Base-by-base conservation (phyloP, 2,797 vertebrate genomes). In the Heteromormyrus szaboi region DNA sequence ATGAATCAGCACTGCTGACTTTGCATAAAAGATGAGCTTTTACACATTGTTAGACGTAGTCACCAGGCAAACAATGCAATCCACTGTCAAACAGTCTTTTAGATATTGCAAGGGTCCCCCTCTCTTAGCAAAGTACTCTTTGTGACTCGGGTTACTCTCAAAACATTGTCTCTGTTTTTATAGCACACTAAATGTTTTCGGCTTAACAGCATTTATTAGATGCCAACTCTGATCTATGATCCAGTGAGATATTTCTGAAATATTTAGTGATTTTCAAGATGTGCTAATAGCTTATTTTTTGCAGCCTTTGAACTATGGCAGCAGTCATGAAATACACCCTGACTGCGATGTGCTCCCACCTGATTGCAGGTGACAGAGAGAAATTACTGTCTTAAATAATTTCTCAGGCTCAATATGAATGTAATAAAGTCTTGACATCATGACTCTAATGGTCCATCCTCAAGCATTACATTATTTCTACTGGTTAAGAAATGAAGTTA, bases 201-300 rank as follows among this genome's bases (percentile, higher is more conserved):
- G 95, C 94, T 3, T 85, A 93, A 94, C 89, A 89, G 93, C 94
- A 92, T 95, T 96, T 95, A 95, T 91, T 91, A 94, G 37, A 92
- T 95, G 96, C 93, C 95, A 95, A 54, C 88, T 95, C 93, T 92
- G 94, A 93, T 96, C 95, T 90, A 87, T 91, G 94, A 91, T 93
- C 81, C 90, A 72, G 48, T 6, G 85, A 88, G 89, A 91, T 93
- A 91, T 91, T 94, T 94, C 92, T 92, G 92, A 92, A 94, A 92
- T 91, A 91, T 91, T 89, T 90, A 92, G 90, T 93, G 91, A 91
- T 91, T 93, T 89, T 88, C 88, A 54, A 22, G 85, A 76, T 22
- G 83, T 89, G 89, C 91, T 92, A 93, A 93, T 93, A 90, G 92
- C 92, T 93, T 90, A 93, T 56, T 94, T 92, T 93, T 91, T 89